Conservation (phyloP, 1,140 invertebrate species). For the Hyles vespertilio region DNA sequence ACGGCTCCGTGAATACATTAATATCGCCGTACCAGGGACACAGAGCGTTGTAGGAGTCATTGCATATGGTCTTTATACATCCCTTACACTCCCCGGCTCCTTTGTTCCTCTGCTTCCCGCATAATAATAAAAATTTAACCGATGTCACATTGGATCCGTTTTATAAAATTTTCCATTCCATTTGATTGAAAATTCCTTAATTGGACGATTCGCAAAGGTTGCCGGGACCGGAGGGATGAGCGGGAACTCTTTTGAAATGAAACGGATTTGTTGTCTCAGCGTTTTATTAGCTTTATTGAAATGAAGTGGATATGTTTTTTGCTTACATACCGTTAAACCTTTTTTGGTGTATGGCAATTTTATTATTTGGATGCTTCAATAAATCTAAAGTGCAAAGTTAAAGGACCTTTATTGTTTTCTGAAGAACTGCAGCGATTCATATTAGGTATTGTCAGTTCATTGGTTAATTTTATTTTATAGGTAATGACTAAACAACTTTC, state of each 20-base stretch:
- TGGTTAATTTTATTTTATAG: too few relatives aligned
- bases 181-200: conserved; percentile 20
- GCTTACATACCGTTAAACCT: too few relatives aligned
- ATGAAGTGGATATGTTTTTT: too few relatives aligned
- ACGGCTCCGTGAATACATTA: conserved; percentile 6
- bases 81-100: background rate
- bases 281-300: conserved; percentile 9
- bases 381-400: too few relatives aligned
- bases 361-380: too few relatives aligned
- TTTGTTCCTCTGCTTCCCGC: background rate
- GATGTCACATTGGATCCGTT: background rate
- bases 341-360: too few relatives aligned
- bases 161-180: background rate
- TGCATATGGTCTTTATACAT: background rate
- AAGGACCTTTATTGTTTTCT: too few relatives aligned
- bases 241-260: conserved; percentile 7
- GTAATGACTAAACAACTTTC: too few relatives aligned
- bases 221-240: conserved; percentile 9
- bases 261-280: conserved; percentile 9
- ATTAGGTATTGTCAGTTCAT: too few relatives aligned
- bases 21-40: conserved; percentile 5
- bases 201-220: conserved; percentile 20
- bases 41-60: background rate
- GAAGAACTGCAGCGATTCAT: too few relatives aligned
- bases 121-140: too few relatives aligned